Conservation (phyloP, 2,797 vertebrate genomes). For the Sphaeramia orbicularis region DNA sequence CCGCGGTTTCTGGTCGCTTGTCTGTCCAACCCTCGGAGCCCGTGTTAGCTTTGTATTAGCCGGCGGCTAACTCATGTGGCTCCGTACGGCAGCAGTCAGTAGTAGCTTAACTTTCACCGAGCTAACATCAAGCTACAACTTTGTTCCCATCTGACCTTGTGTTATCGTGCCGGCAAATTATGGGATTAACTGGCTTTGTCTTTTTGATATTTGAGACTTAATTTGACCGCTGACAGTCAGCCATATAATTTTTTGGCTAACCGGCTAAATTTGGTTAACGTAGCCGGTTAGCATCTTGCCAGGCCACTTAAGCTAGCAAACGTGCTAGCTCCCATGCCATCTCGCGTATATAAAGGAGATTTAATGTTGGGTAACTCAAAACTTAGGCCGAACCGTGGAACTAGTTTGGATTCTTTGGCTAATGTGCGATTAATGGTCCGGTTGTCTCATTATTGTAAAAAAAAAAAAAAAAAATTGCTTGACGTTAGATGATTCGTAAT, state of each 20-base stretch:
- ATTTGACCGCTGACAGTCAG: neutral
- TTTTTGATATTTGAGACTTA: neutral
- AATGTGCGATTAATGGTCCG: neutral
- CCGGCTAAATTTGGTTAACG: conserved; percentile 16
- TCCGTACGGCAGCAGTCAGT: conserved; percentile 5
- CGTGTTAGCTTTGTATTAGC: conserved; percentile 49
- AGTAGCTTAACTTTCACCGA: neutral
- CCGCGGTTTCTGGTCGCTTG: conserved; percentile 31
- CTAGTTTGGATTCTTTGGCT: neutral
- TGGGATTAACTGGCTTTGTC: neutral
- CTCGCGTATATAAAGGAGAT: conserved; percentile 16
- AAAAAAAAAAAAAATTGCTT: neutral
- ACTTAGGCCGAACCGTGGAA: neutral
- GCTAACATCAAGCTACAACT: conserved; percentile 6
- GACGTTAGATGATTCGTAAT: conserved; percentile 5
- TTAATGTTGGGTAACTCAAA: neutral
- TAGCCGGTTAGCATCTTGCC: conserved; percentile 46
- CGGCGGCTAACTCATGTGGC: conserved; percentile 74
- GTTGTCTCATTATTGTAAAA: rapidly evolving
- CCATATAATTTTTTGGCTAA: neutral
- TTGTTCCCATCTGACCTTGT: neutral
- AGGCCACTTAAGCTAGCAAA: conserved; percentile 51
- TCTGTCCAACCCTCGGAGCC: conserved; percentile 29
- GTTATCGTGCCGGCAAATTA: neutral
- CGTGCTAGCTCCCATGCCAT: conserved; percentile 27